These are phyloP conservation scores for Antennarius striatus DNA, from an alignment of 2,113 vertebrate species.

Conservation along the genomic window DNA sequence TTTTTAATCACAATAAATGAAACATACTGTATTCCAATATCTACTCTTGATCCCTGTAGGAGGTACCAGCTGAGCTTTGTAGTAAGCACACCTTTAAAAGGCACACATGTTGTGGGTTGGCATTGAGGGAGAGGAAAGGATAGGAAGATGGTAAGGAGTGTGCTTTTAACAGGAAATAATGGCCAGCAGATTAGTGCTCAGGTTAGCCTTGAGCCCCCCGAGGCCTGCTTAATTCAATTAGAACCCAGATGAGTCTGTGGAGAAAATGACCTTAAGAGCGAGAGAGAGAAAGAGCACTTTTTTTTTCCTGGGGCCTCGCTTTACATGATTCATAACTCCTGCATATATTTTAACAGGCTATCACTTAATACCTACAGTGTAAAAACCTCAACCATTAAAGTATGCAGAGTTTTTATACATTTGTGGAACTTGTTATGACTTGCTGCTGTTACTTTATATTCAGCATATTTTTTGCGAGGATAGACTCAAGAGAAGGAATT, in stretches of 20 bases:
- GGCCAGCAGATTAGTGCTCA: conserved; percentile 81
- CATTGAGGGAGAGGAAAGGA: conserved; percentile 53
- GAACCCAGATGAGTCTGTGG: conserved; percentile 80
- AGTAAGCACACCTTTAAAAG: conserved; percentile 71
- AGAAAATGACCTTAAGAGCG: conserved; percentile 80
- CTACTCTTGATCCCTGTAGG: conserved; percentile 48
- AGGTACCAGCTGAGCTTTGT: conserved; percentile 59
- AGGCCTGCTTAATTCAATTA: conserved; percentile 84
- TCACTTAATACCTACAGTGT: conserved; percentile 67
- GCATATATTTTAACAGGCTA: conserved; percentile 75
- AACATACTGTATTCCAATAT: conserved; percentile 59
- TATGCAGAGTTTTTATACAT: conserved; percentile 27
- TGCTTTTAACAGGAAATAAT: conserved; percentile 80
- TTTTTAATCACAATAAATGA: conserved; percentile 13
- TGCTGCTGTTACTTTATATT: conserved; percentile 16
- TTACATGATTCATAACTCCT: conserved; percentile 78
- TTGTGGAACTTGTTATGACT: conserved; percentile 14
- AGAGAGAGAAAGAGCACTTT: conserved; percentile 62
- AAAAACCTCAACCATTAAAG: conserved; percentile 52
- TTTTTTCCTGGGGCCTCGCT: conserved; percentile 70
- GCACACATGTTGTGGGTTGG: conserved; percentile 68
- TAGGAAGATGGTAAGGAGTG: conserved; percentile 52
- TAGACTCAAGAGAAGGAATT: background rate
- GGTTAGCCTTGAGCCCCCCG: conserved; percentile 77
- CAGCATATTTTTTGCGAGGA: background rate